phyloP scores from a whole-genome alignment of 2,113 vertebrate genomes.

The Pogonocichla stellata region DNA sequence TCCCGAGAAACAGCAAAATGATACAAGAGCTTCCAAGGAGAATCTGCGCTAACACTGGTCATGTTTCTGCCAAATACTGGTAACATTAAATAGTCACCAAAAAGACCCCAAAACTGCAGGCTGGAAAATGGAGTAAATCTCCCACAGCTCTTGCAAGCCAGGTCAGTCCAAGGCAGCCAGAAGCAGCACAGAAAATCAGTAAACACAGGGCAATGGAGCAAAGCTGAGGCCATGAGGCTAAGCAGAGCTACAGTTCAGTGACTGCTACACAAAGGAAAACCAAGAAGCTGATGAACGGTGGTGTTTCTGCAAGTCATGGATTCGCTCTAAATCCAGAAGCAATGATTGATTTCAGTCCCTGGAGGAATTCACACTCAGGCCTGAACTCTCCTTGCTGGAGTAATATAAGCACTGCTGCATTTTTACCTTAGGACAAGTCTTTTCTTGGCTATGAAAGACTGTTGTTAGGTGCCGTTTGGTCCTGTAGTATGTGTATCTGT shows the following conservation, averaged over 20 bases:
- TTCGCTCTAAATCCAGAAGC: background rate
- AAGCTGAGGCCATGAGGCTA: background rate
- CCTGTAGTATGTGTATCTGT: background rate
- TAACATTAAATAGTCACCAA: background rate
- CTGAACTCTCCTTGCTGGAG: background rate
- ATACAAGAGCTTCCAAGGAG: background rate
- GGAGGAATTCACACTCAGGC: background rate
- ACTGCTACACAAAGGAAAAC: background rate
- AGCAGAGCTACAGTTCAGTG: background rate
- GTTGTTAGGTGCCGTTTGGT: background rate
- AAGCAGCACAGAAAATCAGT: background rate
- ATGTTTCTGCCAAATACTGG: background rate
- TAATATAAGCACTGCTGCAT: background rate
- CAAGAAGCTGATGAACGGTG: background rate
- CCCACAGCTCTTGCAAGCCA: background rate
- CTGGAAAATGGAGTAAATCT: background rate
- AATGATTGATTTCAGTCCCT: background rate
- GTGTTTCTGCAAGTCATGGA: background rate
- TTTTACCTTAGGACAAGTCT: background rate
- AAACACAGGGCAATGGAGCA: fast-evolving
- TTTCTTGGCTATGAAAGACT: background rate
- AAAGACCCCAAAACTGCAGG: fast-evolving
- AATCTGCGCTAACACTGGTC: background rate
- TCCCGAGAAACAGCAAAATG: fast-evolving
- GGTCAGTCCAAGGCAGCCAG: background rate